Evolutionary conservation across 2,888 invertebrate genomes (phyloP).

Genomic region (Oeneis ivallda): DNA sequence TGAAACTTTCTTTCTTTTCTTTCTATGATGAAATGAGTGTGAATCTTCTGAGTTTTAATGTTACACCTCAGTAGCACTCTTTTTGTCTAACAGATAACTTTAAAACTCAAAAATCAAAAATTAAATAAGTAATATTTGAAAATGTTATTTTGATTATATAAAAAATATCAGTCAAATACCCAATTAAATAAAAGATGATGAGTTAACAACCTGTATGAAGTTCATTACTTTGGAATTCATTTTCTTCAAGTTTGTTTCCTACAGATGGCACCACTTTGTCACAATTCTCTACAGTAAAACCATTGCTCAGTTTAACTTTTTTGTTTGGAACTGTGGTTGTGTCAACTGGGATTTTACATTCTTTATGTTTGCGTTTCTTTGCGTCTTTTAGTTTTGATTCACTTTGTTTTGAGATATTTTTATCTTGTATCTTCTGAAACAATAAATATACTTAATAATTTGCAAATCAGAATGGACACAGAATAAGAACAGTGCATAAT

Average conservation of each 20-base stretch:
- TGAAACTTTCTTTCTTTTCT: too few species aligned
- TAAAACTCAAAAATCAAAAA: too few species aligned
- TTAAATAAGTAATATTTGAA: too few species aligned
- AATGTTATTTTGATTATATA: too few species aligned
- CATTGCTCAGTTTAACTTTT: slow-evolving; percentile 60
- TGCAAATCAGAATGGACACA: too few species aligned
- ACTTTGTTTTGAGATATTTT: slow-evolving; percentile 35
- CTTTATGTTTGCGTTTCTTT: slow-evolving; percentile 22
- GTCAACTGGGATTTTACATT: slow-evolving; percentile 39
- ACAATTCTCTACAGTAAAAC: slow-evolving; percentile 67
- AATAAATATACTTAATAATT: not conserved
- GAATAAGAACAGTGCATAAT: too few species aligned
- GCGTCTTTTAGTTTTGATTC: slow-evolving; percentile 1
- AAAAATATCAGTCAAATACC: too few species aligned
- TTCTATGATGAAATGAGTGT: too few species aligned
- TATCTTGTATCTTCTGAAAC: slow-evolving; percentile 50
- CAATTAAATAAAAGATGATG: too few species aligned
- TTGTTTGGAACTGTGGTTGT: slow-evolving; percentile 52
- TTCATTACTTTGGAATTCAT: not conserved
- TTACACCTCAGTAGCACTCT: too few species aligned
- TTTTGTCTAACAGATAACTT: too few species aligned
- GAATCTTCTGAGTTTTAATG: too few species aligned
- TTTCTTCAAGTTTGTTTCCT: slow-evolving; percentile 48
- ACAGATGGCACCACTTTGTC: slow-evolving; percentile 52
- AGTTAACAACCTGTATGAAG: not conserved